A percentile compares a stretch with the other conserved stretches of the same genome.
phyloP scores from a whole-genome alignment of 1,140 invertebrate species.

The Phthorimaea operculella region DNA sequence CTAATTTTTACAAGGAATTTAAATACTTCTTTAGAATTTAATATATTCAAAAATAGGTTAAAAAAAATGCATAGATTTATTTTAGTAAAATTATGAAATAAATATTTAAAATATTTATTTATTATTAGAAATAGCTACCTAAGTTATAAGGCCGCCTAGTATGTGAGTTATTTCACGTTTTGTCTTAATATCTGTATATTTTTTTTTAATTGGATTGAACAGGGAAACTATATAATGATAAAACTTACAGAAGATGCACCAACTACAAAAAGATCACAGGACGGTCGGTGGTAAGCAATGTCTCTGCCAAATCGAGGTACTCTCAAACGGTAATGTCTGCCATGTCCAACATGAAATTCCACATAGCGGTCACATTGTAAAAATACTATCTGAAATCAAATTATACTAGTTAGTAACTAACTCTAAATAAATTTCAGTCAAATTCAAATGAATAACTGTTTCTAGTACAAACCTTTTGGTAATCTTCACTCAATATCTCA shows the following conservation, averaged over 20 bases:
- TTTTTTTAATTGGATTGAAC: too few species aligned
- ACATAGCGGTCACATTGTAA: slow-evolving; percentile 89
- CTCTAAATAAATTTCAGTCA: too few species aligned
- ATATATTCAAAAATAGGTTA: too few species aligned
- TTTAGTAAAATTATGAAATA: too few species aligned
- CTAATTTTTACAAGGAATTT: too few species aligned
- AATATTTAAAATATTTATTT: too few species aligned
- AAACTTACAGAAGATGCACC: slow-evolving; percentile 79
- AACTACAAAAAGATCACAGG: slow-evolving; percentile 93
- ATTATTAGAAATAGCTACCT: too few species aligned
- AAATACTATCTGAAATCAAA: slow-evolving; percentile 76
- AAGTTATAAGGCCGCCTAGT: too few species aligned
- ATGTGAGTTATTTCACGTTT: too few species aligned
- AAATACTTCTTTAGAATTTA: too few species aligned
- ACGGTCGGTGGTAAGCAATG: slow-evolving; percentile 89
- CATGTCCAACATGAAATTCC: slow-evolving; percentile 95
- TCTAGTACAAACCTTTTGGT: slow-evolving; percentile 76
- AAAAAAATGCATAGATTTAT: too few species aligned
- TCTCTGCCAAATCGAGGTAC: slow-evolving; percentile 97
- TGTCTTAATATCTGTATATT: too few species aligned
- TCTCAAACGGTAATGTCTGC: slow-evolving; percentile 89
- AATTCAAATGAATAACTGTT: slow-evolving; percentile 10
- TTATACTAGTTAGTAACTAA: not conserved
- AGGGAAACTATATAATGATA: not conserved
- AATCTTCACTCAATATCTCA: slow-evolving; percentile 90